Evolutionary conservation across 1,140 invertebrate species (phyloP), one percentile per base, ranked within the genome.

Genomic region (Maconellicoccus hirsutus): DNA sequence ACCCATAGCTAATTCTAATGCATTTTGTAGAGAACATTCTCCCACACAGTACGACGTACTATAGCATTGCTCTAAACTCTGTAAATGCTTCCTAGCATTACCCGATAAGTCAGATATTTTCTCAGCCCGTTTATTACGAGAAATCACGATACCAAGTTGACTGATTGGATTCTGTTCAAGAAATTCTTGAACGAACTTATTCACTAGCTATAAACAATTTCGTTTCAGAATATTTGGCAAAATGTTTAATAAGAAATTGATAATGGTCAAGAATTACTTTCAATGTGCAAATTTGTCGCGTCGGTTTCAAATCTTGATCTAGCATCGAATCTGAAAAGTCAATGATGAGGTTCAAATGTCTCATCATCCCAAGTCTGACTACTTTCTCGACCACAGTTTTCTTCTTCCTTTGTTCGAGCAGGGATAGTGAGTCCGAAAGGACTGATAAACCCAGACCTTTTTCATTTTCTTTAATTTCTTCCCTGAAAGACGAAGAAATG

Each of bases 131-230:
- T 98, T 98, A 76, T 97, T 96, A 76, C 89, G 89, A 71, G 95
- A 92, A 14, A 88, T 81, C 75, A 99, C 91, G 66, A 98, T 83
- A 22, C 96, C 96, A 59, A 99, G 80, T 80, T 99, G 97, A 79
- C 94, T 96, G 69, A 99, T 94, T 42, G 97, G 97, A 82, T 98
- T 99, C 81, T 98, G 93, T 80, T 98, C 95, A 81, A 98, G 97
- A 79, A 92, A 98, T 81, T 98, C 94, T 75, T 96, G 91, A 71
- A 98, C 87, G 80, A 98, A 99, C 74, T 87, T 86, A 82, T 98
- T 92, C 70, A 98, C 78, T 25, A 97, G 81, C 92, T 96, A 78
- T 16, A 52, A 52, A 52, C 73, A 83, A 8, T 8, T 3, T 19
- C 16, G 2, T 8, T 52, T 6, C 6, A 19, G 29, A 33, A 12